Conservation (phyloP, 2,113 vertebrate genomes). For the Misgurnus mizolepis region DNA sequence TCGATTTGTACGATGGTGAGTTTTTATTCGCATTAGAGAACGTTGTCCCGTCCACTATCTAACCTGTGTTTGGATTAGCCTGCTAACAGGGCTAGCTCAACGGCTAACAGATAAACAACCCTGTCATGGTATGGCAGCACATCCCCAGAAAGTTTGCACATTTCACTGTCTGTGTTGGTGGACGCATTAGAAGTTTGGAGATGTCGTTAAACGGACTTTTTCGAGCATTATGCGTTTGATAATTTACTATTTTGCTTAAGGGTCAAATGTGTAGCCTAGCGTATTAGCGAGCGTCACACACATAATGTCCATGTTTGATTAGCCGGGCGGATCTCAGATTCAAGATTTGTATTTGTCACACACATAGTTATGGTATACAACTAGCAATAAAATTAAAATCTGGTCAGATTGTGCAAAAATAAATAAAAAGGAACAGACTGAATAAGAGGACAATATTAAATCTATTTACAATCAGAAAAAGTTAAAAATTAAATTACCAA, state of each 20-base stretch:
- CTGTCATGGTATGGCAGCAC: conserved; percentile 23
- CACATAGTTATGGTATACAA: no score
- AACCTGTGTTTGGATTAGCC: conserved; percentile 30
- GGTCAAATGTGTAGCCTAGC: conserved; percentile 35
- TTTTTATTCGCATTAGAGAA: conserved; percentile 16
- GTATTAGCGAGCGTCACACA: conserved; percentile 1
- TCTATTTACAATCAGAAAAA: no score
- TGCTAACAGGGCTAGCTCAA: conserved; percentile 48
- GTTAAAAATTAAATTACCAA: no score
- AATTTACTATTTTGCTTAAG: conserved; percentile 8
- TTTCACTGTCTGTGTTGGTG: not conserved
- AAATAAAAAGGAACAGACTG: no score
- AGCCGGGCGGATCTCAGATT: not conserved
- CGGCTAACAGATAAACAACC: conserved; percentile 32
- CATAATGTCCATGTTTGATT: conserved; percentile 21
- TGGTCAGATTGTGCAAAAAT: no score
- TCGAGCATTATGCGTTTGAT: not conserved
- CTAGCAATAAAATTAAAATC: no score
- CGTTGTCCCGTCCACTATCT: conserved; percentile 5
- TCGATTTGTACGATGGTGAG: conserved; percentile 95
- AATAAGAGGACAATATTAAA: no score
- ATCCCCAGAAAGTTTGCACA: conserved; percentile 55
- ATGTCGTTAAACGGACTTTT: not conserved
- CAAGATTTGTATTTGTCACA: no score
- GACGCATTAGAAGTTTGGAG: not conserved